Evolutionary conservation across 2,888 invertebrate species (phyloP).

Genomic region (Temnothorax rugatulus): DNA sequence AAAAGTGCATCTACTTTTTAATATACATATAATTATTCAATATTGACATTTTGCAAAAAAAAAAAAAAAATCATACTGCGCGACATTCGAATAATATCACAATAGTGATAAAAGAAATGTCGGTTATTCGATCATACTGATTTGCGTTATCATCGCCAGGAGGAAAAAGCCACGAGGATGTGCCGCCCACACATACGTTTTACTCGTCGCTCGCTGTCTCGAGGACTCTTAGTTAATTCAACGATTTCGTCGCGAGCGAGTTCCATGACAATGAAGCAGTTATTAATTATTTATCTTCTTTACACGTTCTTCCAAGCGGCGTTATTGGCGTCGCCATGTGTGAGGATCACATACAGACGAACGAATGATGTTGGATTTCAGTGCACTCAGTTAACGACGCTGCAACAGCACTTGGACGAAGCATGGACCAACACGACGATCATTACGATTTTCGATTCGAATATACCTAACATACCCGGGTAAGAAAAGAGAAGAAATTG

Average conservation of each 20-base stretch:
- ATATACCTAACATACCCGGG: slow-evolving; percentile 67
- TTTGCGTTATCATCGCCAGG: slow-evolving; percentile 63
- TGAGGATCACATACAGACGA: not conserved
- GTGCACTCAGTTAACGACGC: slow-evolving; percentile 64
- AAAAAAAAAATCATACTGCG: not conserved
- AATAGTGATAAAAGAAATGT: slow-evolving; percentile 13
- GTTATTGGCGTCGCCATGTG: slow-evolving; percentile 36
- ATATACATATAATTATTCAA: not conserved
- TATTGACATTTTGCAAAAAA: not conserved
- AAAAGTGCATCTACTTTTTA: not conserved
- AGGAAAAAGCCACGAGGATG: slow-evolving; percentile 63
- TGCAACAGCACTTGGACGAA: slow-evolving; percentile 59
- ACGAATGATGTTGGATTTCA: slow-evolving; percentile 1
- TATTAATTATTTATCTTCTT: slow-evolving; percentile 37
- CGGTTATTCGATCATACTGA: slow-evolving; percentile 33
- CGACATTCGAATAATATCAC: not conserved
- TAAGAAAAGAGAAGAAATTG: slow-evolving; percentile 56
- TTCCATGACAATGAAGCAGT: slow-evolving; percentile 54
- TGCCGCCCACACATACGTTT: slow-evolving; percentile 61
- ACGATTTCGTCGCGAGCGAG: slow-evolving; percentile 17
- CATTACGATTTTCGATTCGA: slow-evolving; percentile 71
- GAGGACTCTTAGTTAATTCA: slow-evolving; percentile 62
- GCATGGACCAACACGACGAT: slow-evolving; percentile 60
- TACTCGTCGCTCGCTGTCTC: slow-evolving; percentile 48
- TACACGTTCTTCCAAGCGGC: not conserved